Conservation (phyloP, 2,113 vertebrate genomes). For the Drymodes brunneopygia region DNA sequence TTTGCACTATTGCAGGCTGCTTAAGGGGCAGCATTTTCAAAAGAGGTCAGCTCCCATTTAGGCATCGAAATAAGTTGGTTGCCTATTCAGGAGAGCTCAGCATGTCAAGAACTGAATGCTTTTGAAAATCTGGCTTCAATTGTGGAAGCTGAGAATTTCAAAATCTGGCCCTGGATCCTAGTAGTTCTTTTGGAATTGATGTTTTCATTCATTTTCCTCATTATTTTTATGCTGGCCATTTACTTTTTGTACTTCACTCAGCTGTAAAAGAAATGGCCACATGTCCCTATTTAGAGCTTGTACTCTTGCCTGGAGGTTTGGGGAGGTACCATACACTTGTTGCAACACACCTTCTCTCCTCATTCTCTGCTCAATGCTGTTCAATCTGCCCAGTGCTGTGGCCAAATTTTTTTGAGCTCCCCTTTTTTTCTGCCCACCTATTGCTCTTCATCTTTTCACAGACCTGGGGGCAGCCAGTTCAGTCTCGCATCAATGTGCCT, state of each 20-base stretch:
- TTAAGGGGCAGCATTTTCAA: conserved; percentile 55
- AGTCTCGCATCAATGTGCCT: not conserved
- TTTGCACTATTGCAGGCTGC: conserved; percentile 35
- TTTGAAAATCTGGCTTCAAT: conserved; percentile 62
- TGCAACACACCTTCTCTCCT: conserved; percentile 27
- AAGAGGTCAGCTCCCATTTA: conserved; percentile 60
- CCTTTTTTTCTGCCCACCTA: not conserved
- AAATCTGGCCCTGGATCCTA: conserved; percentile 51
- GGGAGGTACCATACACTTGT: conserved; percentile 35
- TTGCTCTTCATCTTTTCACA: not conserved
- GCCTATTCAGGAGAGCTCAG: conserved; percentile 60
- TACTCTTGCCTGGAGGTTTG: conserved; percentile 33
- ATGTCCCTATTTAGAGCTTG: conserved; percentile 34
- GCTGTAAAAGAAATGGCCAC: conserved; percentile 56
- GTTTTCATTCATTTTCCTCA: conserved; percentile 55
- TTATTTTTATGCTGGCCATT: conserved; percentile 57
- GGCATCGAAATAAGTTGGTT: conserved; percentile 47
- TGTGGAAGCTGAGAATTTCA: conserved; percentile 60
- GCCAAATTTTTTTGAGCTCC: not conserved
- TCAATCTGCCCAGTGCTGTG: not conserved
- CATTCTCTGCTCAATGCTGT: not conserved
- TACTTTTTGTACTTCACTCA: conserved; percentile 58
- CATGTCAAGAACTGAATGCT: conserved; percentile 54
- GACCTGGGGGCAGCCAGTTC: not conserved
- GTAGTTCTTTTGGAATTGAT: conserved; percentile 46